These are phyloP conservation scores for Echeneis naucrates DNA, from an alignment of 2,797 vertebrate genomes.

Conservation along the genomic window DNA sequence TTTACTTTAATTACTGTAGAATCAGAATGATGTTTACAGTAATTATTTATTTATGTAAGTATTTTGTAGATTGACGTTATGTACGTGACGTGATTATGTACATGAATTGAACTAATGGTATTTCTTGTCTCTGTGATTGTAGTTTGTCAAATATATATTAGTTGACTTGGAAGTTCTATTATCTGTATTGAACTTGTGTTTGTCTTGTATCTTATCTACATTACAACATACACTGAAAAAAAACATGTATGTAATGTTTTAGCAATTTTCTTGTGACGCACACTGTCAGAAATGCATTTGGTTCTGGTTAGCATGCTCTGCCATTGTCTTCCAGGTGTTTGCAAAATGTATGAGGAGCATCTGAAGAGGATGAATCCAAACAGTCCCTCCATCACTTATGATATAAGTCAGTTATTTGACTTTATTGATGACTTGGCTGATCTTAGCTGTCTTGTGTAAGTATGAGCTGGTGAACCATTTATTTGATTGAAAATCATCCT, in stretches of 20 bases:
- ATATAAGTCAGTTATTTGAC: conserved; percentile 98
- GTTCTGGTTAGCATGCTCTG: conserved; percentile 12
- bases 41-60: background rate
- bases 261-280: background rate
- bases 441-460: conserved; percentile 99
- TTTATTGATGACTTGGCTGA: conserved; percentile 99
- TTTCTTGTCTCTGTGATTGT: background rate
- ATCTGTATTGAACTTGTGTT: background rate
- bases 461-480: conserved; percentile 48
- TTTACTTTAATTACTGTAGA: no score
- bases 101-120: background rate
- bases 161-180: background rate
- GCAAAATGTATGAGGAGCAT: conserved; percentile 99
- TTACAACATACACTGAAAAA: background rate
- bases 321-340: conserved; percentile 88
- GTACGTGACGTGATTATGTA: background rate
- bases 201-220: background rate
- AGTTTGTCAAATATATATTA: no score
- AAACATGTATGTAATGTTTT: background rate
- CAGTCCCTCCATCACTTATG: conserved; percentile 98
- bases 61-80: background rate
- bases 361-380: conserved; percentile 99
- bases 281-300: background rate
- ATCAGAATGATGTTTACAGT: background rate
- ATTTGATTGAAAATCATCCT: background rate